Percentiles rank a stretch among this genome's conserved stretches.
Evolutionary conservation across 2,113 vertebrate species (phyloP).

Genomic region (Gallinago jamesoni): DNA sequence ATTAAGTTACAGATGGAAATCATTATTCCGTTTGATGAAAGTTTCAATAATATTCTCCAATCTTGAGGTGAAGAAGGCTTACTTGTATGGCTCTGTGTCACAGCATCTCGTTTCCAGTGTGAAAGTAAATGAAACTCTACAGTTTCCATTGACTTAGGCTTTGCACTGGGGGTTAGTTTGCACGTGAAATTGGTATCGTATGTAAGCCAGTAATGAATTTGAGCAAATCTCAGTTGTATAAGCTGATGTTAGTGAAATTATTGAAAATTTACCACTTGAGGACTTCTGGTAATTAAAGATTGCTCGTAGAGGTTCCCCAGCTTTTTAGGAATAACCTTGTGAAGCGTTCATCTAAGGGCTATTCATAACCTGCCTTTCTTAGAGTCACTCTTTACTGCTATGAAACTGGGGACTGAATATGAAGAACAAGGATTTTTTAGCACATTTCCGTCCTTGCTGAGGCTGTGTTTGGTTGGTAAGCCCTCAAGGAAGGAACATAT

Average conservation of each 20-base stretch:
- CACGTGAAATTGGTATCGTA: neutral
- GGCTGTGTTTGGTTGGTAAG: slow-evolving; percentile 19
- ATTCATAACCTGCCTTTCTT: neutral
- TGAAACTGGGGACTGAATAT: neutral
- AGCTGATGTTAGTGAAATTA: slow-evolving; percentile 53
- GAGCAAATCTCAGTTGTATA: slow-evolving; percentile 51
- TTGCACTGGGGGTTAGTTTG: slow-evolving; percentile 45
- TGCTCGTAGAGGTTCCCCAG: neutral
- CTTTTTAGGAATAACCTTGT: slow-evolving; percentile 46
- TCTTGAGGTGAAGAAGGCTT: slow-evolving; percentile 52
- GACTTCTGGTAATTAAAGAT: slow-evolving; percentile 59
- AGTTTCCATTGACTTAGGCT: slow-evolving; percentile 21
- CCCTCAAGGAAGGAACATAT: slow-evolving; percentile 50
- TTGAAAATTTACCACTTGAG: slow-evolving; percentile 60
- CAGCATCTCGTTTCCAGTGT: slow-evolving; percentile 26
- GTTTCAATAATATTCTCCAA: slow-evolving; percentile 58
- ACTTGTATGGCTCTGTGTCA: neutral
- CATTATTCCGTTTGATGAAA: slow-evolving; percentile 58
- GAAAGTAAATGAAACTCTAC: slow-evolving; percentile 50
- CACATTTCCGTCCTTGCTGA: neutral
- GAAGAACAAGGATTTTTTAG: neutral
- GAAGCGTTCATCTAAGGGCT: neutral
- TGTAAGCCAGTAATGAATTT: slow-evolving; percentile 33
- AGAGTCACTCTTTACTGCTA: neutral
- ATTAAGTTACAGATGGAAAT: slow-evolving; percentile 62